These are phyloP conservation scores for Archilochus colubris DNA, from an alignment of 2,113 vertebrate genomes.

Conservation along the genomic window DNA sequence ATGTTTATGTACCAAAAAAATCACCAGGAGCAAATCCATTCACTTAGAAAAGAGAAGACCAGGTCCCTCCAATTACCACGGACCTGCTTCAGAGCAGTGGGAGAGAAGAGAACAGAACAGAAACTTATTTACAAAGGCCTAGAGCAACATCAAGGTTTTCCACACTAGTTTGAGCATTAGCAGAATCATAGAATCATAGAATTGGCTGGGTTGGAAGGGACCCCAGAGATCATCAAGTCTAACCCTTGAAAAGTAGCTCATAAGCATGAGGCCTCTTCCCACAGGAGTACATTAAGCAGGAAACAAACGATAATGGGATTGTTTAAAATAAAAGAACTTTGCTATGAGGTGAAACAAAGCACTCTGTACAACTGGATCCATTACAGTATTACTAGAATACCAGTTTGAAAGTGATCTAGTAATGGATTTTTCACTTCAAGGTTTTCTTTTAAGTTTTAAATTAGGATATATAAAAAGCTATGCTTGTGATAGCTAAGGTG, in stretches of 20 bases:
- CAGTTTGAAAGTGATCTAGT: neutral
- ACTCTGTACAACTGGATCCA: neutral
- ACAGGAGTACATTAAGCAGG: neutral
- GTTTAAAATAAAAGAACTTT: constrained; percentile 40
- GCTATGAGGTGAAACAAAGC: constrained; percentile 37
- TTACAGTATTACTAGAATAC: neutral
- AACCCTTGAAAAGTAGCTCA: neutral
- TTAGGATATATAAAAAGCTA: constrained; percentile 26
- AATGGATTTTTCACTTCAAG: neutral
- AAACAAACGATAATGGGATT: constrained; percentile 43
- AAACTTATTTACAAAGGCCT: neutral
- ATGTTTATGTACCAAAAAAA: rapidly evolving
- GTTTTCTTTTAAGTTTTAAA: neutral
- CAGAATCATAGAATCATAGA: neutral
- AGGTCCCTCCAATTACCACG: neutral
- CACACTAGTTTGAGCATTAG: neutral
- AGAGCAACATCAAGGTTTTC: constrained; percentile 29
- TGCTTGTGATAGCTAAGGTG: neutral
- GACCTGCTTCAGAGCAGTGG: neutral
- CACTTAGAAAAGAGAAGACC: neutral
- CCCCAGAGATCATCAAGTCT: no score
- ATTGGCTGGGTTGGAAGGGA: no score
- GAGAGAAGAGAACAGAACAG: neutral
- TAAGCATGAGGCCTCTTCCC: constrained; percentile 8
- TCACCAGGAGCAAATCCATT: neutral